These are phyloP conservation scores for Drosophila micromelanica DNA, from an alignment of 1,140 invertebrate species.

Conservation along the genomic window DNA sequence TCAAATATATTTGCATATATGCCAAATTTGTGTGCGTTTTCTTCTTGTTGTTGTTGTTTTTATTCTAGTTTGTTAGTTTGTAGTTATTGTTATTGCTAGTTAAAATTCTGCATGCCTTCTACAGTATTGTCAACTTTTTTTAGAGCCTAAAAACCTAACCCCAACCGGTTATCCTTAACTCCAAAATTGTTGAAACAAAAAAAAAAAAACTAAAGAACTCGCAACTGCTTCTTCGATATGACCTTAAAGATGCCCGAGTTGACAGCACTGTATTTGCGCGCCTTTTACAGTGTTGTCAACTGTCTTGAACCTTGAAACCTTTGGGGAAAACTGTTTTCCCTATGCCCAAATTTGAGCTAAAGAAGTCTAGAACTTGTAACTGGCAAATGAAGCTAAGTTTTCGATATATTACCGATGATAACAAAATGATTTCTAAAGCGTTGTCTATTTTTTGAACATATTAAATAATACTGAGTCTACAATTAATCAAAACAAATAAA, in stretches of 20 bases:
- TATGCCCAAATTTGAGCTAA: too few species aligned
- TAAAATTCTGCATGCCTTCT: constrained; percentile 47
- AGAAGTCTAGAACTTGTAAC: too few species aligned
- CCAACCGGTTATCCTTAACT: constrained; percentile 21
- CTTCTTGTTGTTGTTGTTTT: constrained; percentile 32
- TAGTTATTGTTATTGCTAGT: constrained; percentile 44
- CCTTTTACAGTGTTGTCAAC: neutral
- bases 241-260: constrained; percentile 30
- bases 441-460: too few species aligned
- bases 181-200: constrained; percentile 6
- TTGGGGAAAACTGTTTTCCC: too few species aligned
- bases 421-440: too few species aligned
- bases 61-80: constrained; percentile 35
- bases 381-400: too few species aligned
- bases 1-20: constrained; percentile 42
- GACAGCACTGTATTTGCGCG: constrained; percentile 37
- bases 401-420: too few species aligned
- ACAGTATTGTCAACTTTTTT: constrained; percentile 70
- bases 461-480: too few species aligned
- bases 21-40: constrained; percentile 47
- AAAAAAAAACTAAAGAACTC: constrained; percentile 24
- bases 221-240: constrained; percentile 2
- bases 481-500: too few species aligned
- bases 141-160: constrained; percentile 44
- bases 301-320: too few species aligned